phyloP scores from a whole-genome alignment of 2,888 invertebrate genomes.

The Mesochorus sp. region DNA sequence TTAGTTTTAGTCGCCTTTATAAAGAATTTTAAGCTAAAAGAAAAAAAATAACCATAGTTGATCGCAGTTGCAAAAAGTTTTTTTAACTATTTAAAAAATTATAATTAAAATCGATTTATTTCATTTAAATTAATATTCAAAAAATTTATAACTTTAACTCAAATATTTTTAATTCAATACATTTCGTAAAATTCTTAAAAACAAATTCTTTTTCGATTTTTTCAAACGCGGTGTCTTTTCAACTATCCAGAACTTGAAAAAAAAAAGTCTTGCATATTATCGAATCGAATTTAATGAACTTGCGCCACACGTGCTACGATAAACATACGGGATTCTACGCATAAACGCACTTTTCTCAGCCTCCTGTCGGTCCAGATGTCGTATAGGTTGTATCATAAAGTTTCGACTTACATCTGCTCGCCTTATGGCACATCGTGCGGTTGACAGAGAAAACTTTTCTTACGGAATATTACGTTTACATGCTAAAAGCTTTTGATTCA shows the following conservation, averaged over 20 bases:
- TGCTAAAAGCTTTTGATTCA: neutral
- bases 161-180: too few species aligned
- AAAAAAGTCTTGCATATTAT: neutral
- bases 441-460: slow-evolving; percentile 15
- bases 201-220: too few species aligned
- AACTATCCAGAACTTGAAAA: neutral
- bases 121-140: too few species aligned
- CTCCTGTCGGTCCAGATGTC: slow-evolving; percentile 44
- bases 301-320: neutral
- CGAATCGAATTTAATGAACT: neutral
- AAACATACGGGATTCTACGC: neutral
- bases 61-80: too few species aligned
- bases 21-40: neutral
- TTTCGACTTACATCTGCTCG: slow-evolving; percentile 51
- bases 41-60: too few species aligned
- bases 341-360: slow-evolving; percentile 16
- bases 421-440: slow-evolving; percentile 46
- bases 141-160: too few species aligned
- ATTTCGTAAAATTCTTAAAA: too few species aligned
- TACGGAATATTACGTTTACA: neutral
- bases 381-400: slow-evolving; percentile 28
- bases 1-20: too few species aligned
- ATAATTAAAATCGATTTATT: too few species aligned
- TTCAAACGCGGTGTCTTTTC: too few species aligned
- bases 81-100: too few species aligned